These are phyloP conservation scores for Anthophora plumipes DNA, from an alignment of 2,888 invertebrate genomes.

Conservation along the genomic window DNA sequence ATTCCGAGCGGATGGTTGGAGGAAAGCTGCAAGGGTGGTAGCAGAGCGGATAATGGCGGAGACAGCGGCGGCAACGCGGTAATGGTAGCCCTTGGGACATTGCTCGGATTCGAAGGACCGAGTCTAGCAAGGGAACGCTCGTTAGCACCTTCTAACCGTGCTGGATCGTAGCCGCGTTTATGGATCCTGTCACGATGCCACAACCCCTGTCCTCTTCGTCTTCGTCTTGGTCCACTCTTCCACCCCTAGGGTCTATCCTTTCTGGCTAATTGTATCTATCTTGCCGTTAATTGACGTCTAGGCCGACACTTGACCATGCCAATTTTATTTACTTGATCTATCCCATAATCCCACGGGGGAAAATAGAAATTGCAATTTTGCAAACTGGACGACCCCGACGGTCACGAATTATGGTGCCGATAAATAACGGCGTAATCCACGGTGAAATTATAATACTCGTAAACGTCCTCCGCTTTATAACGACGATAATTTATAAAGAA, in stretches of 20 bases:
- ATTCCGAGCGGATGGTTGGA: constrained; percentile 64
- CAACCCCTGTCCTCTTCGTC: constrained; percentile 20
- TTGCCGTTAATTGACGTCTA: constrained; percentile 73
- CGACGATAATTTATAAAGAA: constrained; percentile 61
- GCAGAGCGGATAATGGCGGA: constrained; percentile 74
- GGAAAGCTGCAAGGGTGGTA: constrained; percentile 60
- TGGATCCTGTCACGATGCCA: constrained; percentile 63
- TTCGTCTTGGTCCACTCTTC: constrained; percentile 12
- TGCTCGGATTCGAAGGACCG: constrained; percentile 69
- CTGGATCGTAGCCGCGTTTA: constrained; percentile 68
- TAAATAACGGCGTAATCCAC: constrained; percentile 48
- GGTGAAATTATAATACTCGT: constrained; percentile 56
- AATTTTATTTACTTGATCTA: constrained; percentile 29
- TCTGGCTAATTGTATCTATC: constrained; percentile 71
- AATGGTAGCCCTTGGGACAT: constrained; percentile 79
- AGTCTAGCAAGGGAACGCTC: constrained; percentile 75
- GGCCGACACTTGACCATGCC: constrained; percentile 51
- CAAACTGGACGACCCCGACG: not conserved
- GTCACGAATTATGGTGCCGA: constrained; percentile 44
- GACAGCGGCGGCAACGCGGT: constrained; percentile 70
- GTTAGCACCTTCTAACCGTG: constrained; percentile 79
- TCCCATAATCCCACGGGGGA: not conserved
- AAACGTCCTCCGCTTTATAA: constrained; percentile 51
- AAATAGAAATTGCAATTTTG: constrained; percentile 36
- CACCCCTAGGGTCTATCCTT: constrained; percentile 11